Conservation (phyloP, 2,113 vertebrate species). For the Nerophis ophidion region DNA sequence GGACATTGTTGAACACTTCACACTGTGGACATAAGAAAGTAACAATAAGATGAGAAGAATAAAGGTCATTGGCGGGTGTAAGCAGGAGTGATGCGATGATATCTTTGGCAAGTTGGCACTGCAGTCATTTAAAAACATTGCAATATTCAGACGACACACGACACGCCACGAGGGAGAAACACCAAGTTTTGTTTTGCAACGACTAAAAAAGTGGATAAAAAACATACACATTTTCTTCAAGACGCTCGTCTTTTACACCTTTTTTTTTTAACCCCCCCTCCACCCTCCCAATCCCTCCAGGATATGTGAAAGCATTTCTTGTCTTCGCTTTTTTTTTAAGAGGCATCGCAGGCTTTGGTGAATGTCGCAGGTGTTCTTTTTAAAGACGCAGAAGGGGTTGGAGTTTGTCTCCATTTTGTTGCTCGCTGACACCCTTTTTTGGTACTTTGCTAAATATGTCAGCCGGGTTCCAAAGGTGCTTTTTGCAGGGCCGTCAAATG, state of each 20-base stretch:
- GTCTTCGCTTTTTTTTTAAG: slow-evolving; percentile 64
- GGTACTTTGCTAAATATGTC: too few relatives aligned
- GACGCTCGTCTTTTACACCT: slow-evolving; percentile 84
- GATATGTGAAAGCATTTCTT: slow-evolving; percentile 84
- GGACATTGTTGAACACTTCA: slow-evolving; percentile 88
- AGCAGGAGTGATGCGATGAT: slow-evolving; percentile 74
- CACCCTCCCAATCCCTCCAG: slow-evolving; percentile 64
- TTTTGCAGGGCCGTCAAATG: too few relatives aligned
- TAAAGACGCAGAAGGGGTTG: not conserved
- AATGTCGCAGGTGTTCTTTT: slow-evolving; percentile 76
- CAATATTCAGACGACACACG: slow-evolving; percentile 98
- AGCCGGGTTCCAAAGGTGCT: too few relatives aligned
- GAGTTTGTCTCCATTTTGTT: slow-evolving; percentile 30
- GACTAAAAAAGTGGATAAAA: slow-evolving; percentile 99
- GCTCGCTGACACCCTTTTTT: slow-evolving; percentile 24
- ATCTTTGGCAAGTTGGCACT: slow-evolving; percentile 99
- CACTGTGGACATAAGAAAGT: slow-evolving; percentile 69
- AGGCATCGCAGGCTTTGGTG: slow-evolving; percentile 92
- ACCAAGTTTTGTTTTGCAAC: slow-evolving; percentile 84
- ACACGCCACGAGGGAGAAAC: slow-evolving; percentile 89
- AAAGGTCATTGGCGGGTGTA: slow-evolving; percentile 59
- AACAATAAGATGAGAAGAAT: slow-evolving; percentile 41
- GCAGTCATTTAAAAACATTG: slow-evolving; percentile 99
- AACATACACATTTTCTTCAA: slow-evolving; percentile 95
- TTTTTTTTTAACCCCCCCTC: slow-evolving; percentile 69